These are phyloP conservation scores for Rhynchophorus ferrugineus DNA, from an alignment of 1,140 invertebrate species.

Conservation along the genomic window DNA sequence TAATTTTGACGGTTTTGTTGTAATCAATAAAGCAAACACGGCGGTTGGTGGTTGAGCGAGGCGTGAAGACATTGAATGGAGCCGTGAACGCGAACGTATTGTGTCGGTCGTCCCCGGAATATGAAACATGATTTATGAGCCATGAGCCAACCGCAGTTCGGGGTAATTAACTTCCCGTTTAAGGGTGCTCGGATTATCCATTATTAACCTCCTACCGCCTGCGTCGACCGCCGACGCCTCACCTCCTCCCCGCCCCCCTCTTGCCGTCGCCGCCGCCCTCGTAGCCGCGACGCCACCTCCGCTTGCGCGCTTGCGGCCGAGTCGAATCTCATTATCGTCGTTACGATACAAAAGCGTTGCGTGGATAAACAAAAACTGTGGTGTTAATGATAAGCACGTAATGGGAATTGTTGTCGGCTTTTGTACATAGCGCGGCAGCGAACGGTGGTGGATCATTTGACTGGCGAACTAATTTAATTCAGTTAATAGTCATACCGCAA, in stretches of 20 bases:
- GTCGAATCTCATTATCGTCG: slow-evolving; percentile 4
- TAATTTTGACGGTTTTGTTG: slow-evolving; percentile 4
- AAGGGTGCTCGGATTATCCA: slow-evolving; percentile 30
- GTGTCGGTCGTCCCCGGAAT: slow-evolving; percentile 27
- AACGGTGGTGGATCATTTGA: no score
- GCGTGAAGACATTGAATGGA: slow-evolving; percentile 29
- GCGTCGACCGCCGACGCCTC: background rate
- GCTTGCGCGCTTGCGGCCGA: slow-evolving; percentile 15
- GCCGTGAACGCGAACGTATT: slow-evolving; percentile 23
- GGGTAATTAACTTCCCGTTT: slow-evolving; percentile 34
- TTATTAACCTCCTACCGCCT: slow-evolving; percentile 25
- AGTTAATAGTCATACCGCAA: no score
- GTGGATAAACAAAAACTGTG: slow-evolving; percentile 16
- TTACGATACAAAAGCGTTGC: slow-evolving; percentile 7
- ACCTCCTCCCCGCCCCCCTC: background rate
- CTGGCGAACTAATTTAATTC: no score
- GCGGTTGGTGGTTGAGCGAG: slow-evolving; percentile 23
- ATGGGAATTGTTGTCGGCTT: slow-evolving; percentile 20
- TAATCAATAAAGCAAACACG: slow-evolving; percentile 10
- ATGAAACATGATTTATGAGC: slow-evolving; percentile 36
- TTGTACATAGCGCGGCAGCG: no score
- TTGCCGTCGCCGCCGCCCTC: background rate
- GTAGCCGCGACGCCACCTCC: background rate
- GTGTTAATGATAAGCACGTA: slow-evolving; percentile 20
- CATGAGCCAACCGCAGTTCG: slow-evolving; percentile 35